Conservation (phyloP, 2,888 invertebrate species). For the Brachyptera risi region DNA sequence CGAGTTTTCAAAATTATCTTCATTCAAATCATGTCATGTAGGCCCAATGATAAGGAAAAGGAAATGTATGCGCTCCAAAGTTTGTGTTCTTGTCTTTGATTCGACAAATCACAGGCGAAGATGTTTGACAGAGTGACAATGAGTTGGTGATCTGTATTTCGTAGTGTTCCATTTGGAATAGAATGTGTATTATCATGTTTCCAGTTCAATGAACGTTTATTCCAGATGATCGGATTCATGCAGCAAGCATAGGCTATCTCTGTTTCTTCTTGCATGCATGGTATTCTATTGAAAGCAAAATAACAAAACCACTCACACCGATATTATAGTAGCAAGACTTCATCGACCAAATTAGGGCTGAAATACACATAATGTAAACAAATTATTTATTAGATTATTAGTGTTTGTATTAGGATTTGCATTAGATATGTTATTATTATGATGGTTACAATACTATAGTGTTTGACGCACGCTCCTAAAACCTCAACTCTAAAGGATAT, state of each 20-base stretch:
- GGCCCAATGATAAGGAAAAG: too few species aligned
- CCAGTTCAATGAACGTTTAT: background rate
- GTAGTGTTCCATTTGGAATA: too few species aligned
- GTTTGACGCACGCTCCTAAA: background rate
- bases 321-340: slow-evolving; percentile 11
- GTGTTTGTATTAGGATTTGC: slow-evolving; percentile 12
- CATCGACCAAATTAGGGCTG: slow-evolving; percentile 1
- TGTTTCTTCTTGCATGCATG: background rate
- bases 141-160: too few species aligned
- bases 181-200: background rate
- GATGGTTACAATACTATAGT: background rate
- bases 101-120: too few species aligned
- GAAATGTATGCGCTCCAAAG: too few species aligned
- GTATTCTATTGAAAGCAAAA: slow-evolving; percentile 13
- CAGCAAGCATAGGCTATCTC: slow-evolving; percentile 14
- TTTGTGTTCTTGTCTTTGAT: too few species aligned
- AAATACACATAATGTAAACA: slow-evolving; percentile 17
- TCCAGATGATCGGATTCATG: slow-evolving; percentile 9
- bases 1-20: too few species aligned
- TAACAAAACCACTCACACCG: slow-evolving; percentile 17
- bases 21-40: too few species aligned
- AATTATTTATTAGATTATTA: slow-evolving; percentile 19
- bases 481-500: slow-evolving; percentile 30
- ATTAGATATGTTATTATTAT: background rate
- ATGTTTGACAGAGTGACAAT: too few species aligned